Base-by-base conservation (phyloP, 2,113 vertebrate genomes). In the Bolborhynchus lineola region DNA sequence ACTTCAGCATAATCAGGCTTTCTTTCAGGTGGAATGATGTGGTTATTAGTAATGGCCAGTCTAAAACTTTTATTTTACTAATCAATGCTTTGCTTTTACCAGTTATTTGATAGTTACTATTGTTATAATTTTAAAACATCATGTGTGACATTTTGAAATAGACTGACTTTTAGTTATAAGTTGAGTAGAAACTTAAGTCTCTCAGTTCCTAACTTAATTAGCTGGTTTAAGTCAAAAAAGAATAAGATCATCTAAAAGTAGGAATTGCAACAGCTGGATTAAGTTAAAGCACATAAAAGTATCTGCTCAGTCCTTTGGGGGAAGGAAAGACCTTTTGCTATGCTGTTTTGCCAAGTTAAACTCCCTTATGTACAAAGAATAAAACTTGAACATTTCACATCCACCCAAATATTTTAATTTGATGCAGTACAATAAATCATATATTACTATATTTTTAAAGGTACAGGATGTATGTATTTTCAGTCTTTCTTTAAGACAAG, bases 331-430 rank as follows among this genome's bases (percentile, higher is more conserved):
- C 65, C 3, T 87, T 94, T 86, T 76, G 20, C 77, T 82, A 1
- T 93, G 80, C 72, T 90, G 35, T 84, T 90, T 91, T 87, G 95
- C 92, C 93, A 95, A 96, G 81, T 94, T 78, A 86, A 97, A 96
- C 78, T 95, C 92, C 53, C 78, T 74, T 64, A 46, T 13, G 37
- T 72, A 77, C 79, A 90, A 24, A 26, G 80, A 92, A 6, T 74
- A 39, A 90, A 90, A 90, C 42, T 93, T 77, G 78, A 88, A 93
- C 59, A 47, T 96, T 94, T 95, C 82, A 86, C 26, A 76, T 95
- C 81, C 87, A 86, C 13, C 10, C 76, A 94, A 95, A 82, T 92
- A 77, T 91, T 95, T 92, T 95, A 82, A 93, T 92, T 84, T 93
- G 86, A 82, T 24, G 29, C 62, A 53, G 64, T 87, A 70, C 37